phyloP scores from a whole-genome alignment of 2,888 invertebrate genomes.

The Cataglyphis albicans region DNA sequence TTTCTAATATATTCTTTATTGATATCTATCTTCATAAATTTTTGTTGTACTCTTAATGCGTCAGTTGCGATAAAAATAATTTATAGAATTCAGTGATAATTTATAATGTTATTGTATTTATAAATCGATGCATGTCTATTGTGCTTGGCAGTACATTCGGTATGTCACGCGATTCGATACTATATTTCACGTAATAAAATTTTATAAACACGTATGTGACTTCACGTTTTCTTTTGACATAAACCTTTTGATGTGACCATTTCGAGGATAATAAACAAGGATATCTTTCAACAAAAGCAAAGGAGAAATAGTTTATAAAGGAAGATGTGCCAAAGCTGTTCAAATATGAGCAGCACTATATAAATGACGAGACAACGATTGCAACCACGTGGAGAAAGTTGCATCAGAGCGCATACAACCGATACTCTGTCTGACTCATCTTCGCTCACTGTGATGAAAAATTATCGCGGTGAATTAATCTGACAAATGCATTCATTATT shows the following conservation, averaged over 20 bases:
- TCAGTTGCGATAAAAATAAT: not conserved
- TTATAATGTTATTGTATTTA: not conserved
- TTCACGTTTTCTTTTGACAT: slow-evolving; percentile 26
- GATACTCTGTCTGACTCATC: slow-evolving; percentile 64
- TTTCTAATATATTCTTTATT: not conserved
- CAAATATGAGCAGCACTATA: not conserved
- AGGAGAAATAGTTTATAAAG: not conserved
- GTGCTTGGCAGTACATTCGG: not conserved
- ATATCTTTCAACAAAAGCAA: not conserved
- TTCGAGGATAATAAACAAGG: not conserved
- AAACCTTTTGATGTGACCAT: not conserved
- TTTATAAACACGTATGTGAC: slow-evolving; percentile 27
- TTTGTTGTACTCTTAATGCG: not conserved
- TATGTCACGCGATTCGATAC: not conserved
- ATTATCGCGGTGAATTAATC: not conserved
- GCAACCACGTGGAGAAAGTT: slow-evolving; percentile 38
- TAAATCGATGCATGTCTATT: not conserved
- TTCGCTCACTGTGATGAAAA: not conserved
- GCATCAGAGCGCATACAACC: slow-evolving; percentile 55
- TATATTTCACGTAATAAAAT: slow-evolving; percentile 12
- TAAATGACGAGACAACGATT: slow-evolving; percentile 34
- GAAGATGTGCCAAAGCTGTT: not conserved
- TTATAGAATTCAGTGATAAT: not conserved
- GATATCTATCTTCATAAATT: not conserved
- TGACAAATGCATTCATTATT: not conserved